Percentiles rank a stretch among this genome's conserved stretches.
Conservation (phyloP, 35 echinoderm and acorn worm genomes). For the Chiridota heheva region DNA sequence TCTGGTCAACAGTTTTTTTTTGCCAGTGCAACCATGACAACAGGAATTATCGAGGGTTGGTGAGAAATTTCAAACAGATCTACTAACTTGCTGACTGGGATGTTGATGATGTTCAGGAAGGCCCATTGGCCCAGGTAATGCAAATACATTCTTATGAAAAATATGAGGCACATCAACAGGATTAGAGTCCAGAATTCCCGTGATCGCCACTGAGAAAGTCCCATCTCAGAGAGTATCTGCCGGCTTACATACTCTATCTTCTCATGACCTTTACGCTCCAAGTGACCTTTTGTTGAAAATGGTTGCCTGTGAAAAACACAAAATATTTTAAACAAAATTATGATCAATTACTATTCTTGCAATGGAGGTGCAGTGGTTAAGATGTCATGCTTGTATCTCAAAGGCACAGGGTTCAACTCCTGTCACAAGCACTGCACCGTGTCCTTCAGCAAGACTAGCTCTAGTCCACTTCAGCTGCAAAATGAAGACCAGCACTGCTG, state of each 20-base stretch:
- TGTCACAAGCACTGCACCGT: too few species aligned
- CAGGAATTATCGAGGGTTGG: too few species aligned
- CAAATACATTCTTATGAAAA: conserved; percentile 83
- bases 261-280: conserved; percentile 73
- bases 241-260: conserved; percentile 90
- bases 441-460: too few species aligned
- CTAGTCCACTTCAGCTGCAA: too few species aligned
- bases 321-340: neutral
- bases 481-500: too few species aligned
- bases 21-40: too few species aligned
- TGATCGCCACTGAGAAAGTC: conserved; percentile 94
- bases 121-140: conserved; percentile 97
- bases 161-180: conserved; percentile 75
- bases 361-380: too few species aligned
- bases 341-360: neutral
- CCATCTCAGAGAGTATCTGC: conserved; percentile 85
- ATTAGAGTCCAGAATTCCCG: conserved; percentile 96
- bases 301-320: conserved; percentile 40
- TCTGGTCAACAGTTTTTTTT: too few species aligned
- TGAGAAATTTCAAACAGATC: too few species aligned
- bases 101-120: conserved; percentile 84
- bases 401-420: too few species aligned
- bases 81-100: conserved; percentile 98
- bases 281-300: conserved; percentile 93
- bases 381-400: too few species aligned